Conservation (phyloP, 2,888 invertebrate genomes). For the Amphipoea oculea region DNA sequence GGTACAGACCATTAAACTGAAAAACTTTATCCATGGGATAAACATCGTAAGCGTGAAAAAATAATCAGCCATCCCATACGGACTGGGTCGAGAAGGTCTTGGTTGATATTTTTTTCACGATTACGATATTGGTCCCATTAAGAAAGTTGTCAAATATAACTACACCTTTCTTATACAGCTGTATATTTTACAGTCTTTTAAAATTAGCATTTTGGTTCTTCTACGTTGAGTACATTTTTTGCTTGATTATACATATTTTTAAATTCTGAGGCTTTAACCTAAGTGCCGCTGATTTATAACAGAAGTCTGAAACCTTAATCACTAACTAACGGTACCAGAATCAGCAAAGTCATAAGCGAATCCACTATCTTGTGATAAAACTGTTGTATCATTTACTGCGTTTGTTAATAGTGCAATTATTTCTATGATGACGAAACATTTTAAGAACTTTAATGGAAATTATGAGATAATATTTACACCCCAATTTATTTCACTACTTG, state of each 20-base stretch:
- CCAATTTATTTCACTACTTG: conserved; percentile 32
- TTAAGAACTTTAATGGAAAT: conserved; percentile 13
- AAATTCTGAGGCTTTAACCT: conserved; percentile 6
- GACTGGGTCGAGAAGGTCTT: neutral
- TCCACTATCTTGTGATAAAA: neutral
- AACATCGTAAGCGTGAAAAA: neutral
- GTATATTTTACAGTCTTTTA: conserved; percentile 26
- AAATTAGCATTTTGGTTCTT: neutral
- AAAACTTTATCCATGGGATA: neutral
- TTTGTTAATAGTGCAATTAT: conserved; percentile 19
- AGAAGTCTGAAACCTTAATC: conserved; percentile 14
- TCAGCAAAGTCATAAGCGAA: neutral
- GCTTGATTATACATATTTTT: neutral
- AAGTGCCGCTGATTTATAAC: conserved; percentile 1
- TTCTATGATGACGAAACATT: conserved; percentile 32
- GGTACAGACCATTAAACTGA: neutral
- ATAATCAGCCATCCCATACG: neutral
- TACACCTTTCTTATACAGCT: neutral
- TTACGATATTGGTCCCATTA: neutral
- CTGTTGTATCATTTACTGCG: neutral
- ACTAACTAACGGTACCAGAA: conserved; percentile 18
- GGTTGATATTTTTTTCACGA: neutral
- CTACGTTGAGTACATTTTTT: conserved; percentile 30
- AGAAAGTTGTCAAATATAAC: neutral
- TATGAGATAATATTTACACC: conserved; percentile 46